Evolutionary conservation across 2,797 vertebrate species (phyloP).

Genomic region (Xiphorhynchus erythropygius): DNA sequence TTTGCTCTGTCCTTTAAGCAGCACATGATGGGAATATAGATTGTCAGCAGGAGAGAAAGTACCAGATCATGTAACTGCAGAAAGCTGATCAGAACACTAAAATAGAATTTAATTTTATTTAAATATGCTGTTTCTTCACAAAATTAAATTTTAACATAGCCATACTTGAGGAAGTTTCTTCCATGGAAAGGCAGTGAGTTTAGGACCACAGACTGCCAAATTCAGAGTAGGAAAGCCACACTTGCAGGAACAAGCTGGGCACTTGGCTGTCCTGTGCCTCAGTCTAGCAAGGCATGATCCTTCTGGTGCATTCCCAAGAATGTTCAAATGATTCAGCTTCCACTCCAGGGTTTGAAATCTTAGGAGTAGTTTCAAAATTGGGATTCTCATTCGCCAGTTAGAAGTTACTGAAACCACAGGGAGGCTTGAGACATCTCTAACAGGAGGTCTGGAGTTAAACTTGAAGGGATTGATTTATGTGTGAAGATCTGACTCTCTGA

Average conservation of each 20-base stretch:
- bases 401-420: background rate
- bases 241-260: background rate
- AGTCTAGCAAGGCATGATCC: background rate
- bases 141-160: background rate
- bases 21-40: background rate
- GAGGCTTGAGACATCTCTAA: background rate
- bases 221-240: background rate
- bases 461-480: background rate
- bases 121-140: background rate
- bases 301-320: background rate
- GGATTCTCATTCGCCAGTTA: background rate
- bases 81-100: background rate
- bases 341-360: background rate
- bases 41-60: background rate
- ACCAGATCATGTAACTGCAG: background rate
- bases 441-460: background rate
- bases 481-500: background rate
- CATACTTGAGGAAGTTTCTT: background rate
- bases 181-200: background rate
- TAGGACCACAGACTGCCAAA: background rate
- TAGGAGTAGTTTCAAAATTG: background rate
- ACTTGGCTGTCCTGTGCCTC: background rate
- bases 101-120: background rate
- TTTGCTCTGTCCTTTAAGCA: conserved; percentile 21
- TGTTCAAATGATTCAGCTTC: background rate